Evolutionary conservation across 2,888 invertebrate genomes (phyloP), one percentile per base, ranked within the genome.

Genomic region (Xanthia icteritia): DNA sequence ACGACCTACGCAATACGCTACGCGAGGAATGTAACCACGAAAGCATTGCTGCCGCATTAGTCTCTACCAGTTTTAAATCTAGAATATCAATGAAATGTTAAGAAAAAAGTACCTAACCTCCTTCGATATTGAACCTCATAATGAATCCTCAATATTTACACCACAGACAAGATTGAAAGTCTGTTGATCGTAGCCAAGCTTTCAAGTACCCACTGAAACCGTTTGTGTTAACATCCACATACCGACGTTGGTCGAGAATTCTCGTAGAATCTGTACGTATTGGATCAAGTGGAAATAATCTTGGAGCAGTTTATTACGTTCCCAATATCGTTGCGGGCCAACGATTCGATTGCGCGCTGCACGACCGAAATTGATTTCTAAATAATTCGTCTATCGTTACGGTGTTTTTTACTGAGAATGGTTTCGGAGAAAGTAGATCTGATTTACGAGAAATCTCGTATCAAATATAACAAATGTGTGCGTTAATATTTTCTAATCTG

Each of bases 241-340:
- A 79, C 76, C 79, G 45, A 73, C 27, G 58, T 15, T 76, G 76
- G 76, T 72, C 71, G 82, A 78, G 79, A 86, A 87, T 82, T 77
- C 83, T 78, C 78, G 79, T 75, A 84, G 83, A 87, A 85, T 83
- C 77, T 83, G 78, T 87, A 87, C 88, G 90, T 93, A 92, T 91
- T 90, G 92, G 90, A 88, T 92, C 89, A 89, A 93, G 92, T 92
- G 93, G 91, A 94, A 94, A 92, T 93, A 93, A 93, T 92, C 91
- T 89, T 89, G 86, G 85, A 92, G 90, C 90, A 90, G 93, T 93
- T 94, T 94, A 94, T 94, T 94, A 93, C 92, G 92, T 93, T 93
- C 90, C 92, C 94, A 94, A 94, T 94, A 95, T 92, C 90, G 91
- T 87, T 86, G 87, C 79, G 86, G 80, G 86, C 87, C 85, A 84